Percentiles rank a stretch among this genome's conserved stretches.
Evolutionary conservation across 2,797 vertebrate genomes (phyloP).

Genomic region (Ara ararauna): DNA sequence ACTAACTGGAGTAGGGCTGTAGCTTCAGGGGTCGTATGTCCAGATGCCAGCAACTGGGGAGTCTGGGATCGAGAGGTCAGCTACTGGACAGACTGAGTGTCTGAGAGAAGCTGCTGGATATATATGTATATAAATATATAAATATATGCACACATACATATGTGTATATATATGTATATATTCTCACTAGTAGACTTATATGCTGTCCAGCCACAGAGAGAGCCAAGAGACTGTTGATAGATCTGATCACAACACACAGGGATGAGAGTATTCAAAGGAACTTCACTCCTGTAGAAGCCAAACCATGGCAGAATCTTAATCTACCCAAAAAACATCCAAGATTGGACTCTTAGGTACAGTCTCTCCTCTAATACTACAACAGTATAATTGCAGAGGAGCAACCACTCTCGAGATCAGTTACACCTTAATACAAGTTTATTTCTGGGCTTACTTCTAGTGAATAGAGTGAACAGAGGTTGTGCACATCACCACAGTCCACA

Average conservation of each 20-base stretch:
- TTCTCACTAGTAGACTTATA: neutral
- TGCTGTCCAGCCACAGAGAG: neutral
- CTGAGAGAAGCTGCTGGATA: neutral
- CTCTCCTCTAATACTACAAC: neutral
- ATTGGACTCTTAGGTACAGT: neutral
- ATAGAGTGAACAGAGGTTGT: neutral
- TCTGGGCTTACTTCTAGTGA: neutral
- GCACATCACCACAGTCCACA: neutral
- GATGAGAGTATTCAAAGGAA: neutral
- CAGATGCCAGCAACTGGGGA: neutral
- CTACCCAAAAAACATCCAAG: neutral
- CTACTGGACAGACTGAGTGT: neutral
- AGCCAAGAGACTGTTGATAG: neutral
- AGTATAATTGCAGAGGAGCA: neutral
- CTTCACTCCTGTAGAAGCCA: neutral
- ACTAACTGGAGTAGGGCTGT: neutral
- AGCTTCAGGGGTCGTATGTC: rapidly evolving
- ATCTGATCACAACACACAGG: neutral
- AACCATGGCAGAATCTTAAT: neutral
- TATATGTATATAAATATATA: neutral
- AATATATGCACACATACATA: neutral
- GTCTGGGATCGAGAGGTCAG: neutral
- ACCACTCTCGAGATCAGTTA: neutral
- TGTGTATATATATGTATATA: neutral
- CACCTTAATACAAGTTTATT: neutral